Evolutionary conservation across 2,888 invertebrate species (phyloP).

Genomic region (Erynnis tages): DNA sequence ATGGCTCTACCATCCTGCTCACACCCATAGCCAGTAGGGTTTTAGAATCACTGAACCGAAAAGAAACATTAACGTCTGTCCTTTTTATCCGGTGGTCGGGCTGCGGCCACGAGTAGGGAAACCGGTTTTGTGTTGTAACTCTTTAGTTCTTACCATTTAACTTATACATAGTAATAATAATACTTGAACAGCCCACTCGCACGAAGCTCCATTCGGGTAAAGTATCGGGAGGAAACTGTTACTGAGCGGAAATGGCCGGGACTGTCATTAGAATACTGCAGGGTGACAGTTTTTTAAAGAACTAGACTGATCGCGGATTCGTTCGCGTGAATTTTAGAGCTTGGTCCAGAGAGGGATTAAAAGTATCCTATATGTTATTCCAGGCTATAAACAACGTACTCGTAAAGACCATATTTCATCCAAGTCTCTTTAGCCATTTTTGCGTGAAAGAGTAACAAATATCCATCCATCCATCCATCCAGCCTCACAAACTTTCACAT

Average conservation of each 20-base stretch:
- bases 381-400: too few relatives aligned
- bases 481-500: too few relatives aligned
- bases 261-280: slow-evolving; percentile 44
- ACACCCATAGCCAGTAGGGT: slow-evolving; percentile 48
- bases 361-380: too few relatives aligned
- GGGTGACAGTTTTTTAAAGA: not conserved
- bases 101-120: slow-evolving; percentile 43
- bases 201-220: slow-evolving; percentile 50
- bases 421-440: too few relatives aligned
- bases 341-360: too few relatives aligned
- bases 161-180: slow-evolving; percentile 67
- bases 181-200: slow-evolving; percentile 42
- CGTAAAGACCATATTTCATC: too few relatives aligned
- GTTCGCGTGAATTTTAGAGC: too few relatives aligned
- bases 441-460: too few relatives aligned
- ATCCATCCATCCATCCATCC: too few relatives aligned
- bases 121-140: slow-evolving; percentile 68
- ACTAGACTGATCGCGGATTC: not conserved
- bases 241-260: slow-evolving; percentile 67
- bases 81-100: slow-evolving; percentile 60
- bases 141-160: slow-evolving; percentile 58
- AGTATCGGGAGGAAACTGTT: slow-evolving; percentile 67
- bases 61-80: slow-evolving; percentile 63
- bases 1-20: slow-evolving; percentile 43
- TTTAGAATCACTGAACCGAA: slow-evolving; percentile 72